Conservation (phyloP, 2,888 invertebrate species). For the Napeogenes sylphis region DNA sequence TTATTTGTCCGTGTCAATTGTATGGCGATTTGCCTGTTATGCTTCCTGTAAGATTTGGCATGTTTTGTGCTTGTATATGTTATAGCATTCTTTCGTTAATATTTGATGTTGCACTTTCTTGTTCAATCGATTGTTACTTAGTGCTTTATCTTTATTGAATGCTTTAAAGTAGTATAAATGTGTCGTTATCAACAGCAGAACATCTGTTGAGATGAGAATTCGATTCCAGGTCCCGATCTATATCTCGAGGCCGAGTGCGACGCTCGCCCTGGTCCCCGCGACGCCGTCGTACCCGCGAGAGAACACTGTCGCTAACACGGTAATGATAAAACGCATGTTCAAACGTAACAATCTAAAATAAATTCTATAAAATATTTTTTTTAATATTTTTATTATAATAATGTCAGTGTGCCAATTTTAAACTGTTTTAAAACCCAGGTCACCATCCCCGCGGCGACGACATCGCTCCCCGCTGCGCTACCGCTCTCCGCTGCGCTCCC, state of each 20-base stretch:
- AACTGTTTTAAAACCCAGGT: constrained; percentile 38
- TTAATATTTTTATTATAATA: too few relatives aligned
- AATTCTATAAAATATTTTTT: background rate
- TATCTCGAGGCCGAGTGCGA: constrained; percentile 77
- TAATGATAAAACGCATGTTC: constrained; percentile 28
- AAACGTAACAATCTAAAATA: background rate
- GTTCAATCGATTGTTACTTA: background rate
- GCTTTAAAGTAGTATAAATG: too few relatives aligned
- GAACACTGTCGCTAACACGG: constrained; percentile 65
- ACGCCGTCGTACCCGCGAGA: constrained; percentile 61
- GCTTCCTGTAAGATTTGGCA: background rate
- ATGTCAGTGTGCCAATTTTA: too few relatives aligned
- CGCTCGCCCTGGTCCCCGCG: constrained; percentile 70
- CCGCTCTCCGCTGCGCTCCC: constrained; percentile 63
- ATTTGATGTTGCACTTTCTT: constrained; percentile 6
- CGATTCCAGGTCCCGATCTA: constrained; percentile 78
- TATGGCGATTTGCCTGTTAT: too few relatives aligned
- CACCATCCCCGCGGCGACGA: constrained; percentile 72
- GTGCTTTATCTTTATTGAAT: background rate
- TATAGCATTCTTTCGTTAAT: constrained; percentile 9
- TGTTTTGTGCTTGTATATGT: constrained; percentile 9
- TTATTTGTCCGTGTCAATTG: too few relatives aligned
- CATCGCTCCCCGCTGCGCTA: constrained; percentile 63
- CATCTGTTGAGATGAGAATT: too few relatives aligned
- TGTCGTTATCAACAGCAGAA: too few relatives aligned